Evolutionary conservation across 2,888 invertebrate genomes (phyloP).

Genomic region (Cantharis rufa): DNA sequence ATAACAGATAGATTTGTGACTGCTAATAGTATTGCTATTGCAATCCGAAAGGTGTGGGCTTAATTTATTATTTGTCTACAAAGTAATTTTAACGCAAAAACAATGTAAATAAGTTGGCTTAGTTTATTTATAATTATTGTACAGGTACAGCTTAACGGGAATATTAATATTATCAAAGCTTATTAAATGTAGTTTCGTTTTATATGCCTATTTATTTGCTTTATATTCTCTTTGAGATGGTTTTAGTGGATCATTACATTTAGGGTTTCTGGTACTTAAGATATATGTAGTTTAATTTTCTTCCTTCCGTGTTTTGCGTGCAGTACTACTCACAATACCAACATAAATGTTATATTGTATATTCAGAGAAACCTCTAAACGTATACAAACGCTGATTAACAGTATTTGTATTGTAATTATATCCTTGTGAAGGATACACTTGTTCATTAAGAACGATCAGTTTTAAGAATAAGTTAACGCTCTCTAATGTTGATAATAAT

Average conservation of each 20-base stretch:
- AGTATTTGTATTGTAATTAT: neutral
- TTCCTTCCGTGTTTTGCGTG: conserved; percentile 9
- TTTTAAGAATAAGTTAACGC: neutral
- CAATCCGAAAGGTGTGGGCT: conserved; percentile 14
- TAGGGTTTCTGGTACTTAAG: conserved; percentile 10
- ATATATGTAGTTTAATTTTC: conserved; percentile 18
- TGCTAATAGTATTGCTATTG: conserved; percentile 24
- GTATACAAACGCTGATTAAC: neutral
- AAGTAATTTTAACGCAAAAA: neutral
- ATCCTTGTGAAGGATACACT: neutral
- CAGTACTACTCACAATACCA: neutral
- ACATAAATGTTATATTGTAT: neutral
- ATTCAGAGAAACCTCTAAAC: neutral
- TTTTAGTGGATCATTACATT: conserved; percentile 4
- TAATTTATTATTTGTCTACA: conserved; percentile 19
- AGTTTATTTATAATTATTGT: neutral
- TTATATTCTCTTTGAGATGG: neutral
- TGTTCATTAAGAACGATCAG: neutral
- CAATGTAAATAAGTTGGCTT: neutral
- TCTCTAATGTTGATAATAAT: neutral
- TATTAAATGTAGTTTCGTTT: neutral
- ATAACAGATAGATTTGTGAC: conserved; percentile 30
- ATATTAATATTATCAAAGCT: neutral
- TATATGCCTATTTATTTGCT: neutral
- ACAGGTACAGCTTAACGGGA: neutral